Conservation (phyloP, 2,113 vertebrate genomes). For the Pogona vitticeps region DNA sequence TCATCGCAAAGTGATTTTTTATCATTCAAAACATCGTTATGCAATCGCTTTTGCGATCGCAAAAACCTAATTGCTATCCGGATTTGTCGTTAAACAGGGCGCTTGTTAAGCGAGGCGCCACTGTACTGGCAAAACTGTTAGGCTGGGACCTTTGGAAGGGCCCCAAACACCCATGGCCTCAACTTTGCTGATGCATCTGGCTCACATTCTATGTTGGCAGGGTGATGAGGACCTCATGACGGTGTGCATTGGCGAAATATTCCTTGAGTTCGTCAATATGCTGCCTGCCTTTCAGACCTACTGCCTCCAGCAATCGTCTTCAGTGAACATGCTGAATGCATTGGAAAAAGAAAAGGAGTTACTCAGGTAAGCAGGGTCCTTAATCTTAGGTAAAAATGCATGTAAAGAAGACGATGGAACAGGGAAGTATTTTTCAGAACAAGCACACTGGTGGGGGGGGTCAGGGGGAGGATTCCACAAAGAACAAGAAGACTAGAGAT, state of each 20-base stretch:
- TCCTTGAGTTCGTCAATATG: conserved; percentile 93
- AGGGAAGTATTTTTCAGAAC: neutral
- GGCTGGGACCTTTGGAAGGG: neutral
- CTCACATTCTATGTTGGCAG: conserved; percentile 65
- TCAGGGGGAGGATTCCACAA: no score
- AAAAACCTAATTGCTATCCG: no score
- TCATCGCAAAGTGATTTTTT: no score
- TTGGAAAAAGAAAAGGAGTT: conserved; percentile 94
- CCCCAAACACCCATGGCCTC: fast-evolving
- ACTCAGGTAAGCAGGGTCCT: conserved; percentile 79
- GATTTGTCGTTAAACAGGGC: no score
- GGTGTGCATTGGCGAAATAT: conserved; percentile 89
- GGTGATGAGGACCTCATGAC: conserved; percentile 88
- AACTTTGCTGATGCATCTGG: conserved; percentile 32
- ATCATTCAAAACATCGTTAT: no score
- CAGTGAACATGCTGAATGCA: conserved; percentile 87
- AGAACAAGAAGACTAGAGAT: neutral
- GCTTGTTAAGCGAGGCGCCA: no score
- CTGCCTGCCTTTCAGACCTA: conserved; percentile 94
- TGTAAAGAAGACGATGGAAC: neutral
- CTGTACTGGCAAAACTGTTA: neutral
- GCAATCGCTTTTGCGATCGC: no score
- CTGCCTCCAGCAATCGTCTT: conserved; percentile 90
- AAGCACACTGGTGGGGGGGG: no score
- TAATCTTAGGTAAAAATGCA: neutral